Percentiles rank a stretch among this genome's conserved stretches.
Evolutionary conservation across 2,797 vertebrate genomes (phyloP).

Genomic region (Coreius guichenoti): DNA sequence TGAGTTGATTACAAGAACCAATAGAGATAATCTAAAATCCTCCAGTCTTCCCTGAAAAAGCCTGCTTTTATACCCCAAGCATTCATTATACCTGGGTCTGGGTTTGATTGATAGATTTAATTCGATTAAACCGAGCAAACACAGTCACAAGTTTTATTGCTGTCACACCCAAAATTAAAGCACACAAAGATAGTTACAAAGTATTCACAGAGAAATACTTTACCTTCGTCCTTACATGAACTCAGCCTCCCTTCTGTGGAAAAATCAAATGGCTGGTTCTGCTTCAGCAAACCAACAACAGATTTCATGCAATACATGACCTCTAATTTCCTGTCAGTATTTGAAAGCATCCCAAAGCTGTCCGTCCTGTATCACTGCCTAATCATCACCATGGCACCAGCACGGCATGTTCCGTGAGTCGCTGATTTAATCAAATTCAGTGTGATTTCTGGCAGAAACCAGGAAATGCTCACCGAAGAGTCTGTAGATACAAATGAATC

Average conservation of each 20-base stretch:
- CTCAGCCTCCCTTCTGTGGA: slow-evolving; percentile 35
- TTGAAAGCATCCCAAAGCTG: slow-evolving; percentile 14
- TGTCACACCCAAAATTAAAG: not conserved
- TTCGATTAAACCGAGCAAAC: not conserved
- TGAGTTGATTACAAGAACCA: not conserved
- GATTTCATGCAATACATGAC: slow-evolving; percentile 39
- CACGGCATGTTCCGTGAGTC: slow-evolving; percentile 15
- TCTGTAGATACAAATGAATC: not conserved
- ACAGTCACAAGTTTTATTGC: not conserved
- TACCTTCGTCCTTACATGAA: slow-evolving; percentile 29
- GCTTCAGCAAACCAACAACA: slow-evolving; percentile 49
- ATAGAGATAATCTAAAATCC: not conserved
- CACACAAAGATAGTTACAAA: not conserved
- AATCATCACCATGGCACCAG: slow-evolving; percentile 38
- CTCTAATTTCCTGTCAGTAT: slow-evolving; percentile 37
- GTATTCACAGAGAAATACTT: slow-evolving; percentile 22
- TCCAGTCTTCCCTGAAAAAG: not conserved
- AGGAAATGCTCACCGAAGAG: not conserved
- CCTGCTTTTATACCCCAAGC: not conserved
- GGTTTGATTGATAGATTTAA: not conserved
- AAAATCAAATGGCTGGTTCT: slow-evolving; percentile 41
- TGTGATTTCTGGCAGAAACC: slow-evolving; percentile 8
- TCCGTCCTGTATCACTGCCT: slow-evolving; percentile 25
- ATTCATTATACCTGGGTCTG: not conserved
- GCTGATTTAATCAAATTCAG: slow-evolving; percentile 20